Base-by-base conservation (phyloP, 2,888 invertebrate species). In the Drosophila prolongata region DNA sequence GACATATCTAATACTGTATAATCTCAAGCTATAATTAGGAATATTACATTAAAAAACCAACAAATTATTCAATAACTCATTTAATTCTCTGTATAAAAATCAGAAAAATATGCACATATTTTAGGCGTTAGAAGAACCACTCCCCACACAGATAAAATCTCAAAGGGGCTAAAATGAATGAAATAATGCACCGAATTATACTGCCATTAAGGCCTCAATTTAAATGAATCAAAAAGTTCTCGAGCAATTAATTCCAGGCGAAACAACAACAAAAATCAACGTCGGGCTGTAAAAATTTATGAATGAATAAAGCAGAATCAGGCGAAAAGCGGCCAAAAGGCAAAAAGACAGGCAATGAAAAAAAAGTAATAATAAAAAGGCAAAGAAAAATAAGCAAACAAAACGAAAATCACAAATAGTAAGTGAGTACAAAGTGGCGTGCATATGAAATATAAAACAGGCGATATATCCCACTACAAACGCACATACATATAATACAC, bases 231-330 rank as follows among this genome's bases (percentile, higher is more conserved):
- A 13, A 66, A 61, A 65, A 70, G 34, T 67, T 66, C 35, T 27
- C 53, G 27, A 46, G 68, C 67, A 58, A 76, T 83, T 67, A 83
- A 71, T 74, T 57, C 66, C 52, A 24, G 27, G 50, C 47, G 30
- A 65, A 71, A 69, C 42, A 59, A 69, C 60, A 42, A 70, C 65
- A 68, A 54, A 64, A 75, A 43, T 62, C 68, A 61, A 44, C 54
- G 68, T 53, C 62, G 66, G 64, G 55, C 75, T 74, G 56, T 71
- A 72, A 62, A 75, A 77, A 74, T 71, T 89, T 81, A 89, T 89
- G 84, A 85, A 84, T 84, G 83, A 89, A 89, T 59, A 64, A 71
- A 66, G 58, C 54, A 73, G 67, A 79, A 79, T 59, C 52, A 70
- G 64, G 56, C 59, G 43, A 69, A 40, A 62, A 16, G 35, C 42